phyloP scores from a whole-genome alignment of 2,113 vertebrate genomes.

The Gnathonemus longibarbis region DNA sequence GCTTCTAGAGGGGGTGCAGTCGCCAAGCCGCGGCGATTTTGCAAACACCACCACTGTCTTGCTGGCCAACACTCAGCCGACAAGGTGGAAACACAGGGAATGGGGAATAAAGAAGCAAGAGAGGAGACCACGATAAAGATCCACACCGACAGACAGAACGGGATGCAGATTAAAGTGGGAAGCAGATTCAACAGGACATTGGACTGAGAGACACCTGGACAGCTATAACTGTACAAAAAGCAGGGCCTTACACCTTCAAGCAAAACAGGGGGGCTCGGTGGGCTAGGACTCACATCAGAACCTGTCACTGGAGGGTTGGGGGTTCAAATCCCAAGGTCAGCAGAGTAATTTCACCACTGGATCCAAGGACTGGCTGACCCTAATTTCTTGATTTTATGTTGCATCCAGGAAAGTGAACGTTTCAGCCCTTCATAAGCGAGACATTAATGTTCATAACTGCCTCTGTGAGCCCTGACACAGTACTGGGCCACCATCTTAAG shows the following conservation, averaged over 20 bases:
- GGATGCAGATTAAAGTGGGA: neutral
- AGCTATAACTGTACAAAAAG: neutral
- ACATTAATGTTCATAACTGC: neutral
- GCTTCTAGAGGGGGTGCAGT: neutral
- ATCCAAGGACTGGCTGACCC: neutral
- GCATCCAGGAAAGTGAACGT: neutral
- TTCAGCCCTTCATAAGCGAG: neutral
- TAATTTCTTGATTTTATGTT: neutral
- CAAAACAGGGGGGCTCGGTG: neutral
- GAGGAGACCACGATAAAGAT: neutral
- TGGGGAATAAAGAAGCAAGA: neutral
- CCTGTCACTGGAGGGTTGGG: neutral
- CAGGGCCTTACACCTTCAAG: neutral
- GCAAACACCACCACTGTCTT: neutral
- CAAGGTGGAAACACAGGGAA: conserved; percentile 2
- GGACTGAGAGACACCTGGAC: neutral
- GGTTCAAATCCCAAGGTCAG: neutral
- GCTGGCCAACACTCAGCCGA: neutral
- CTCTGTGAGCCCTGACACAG: neutral
- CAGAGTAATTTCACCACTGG: neutral
- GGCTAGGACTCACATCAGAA: neutral
- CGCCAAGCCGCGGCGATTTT: neutral
- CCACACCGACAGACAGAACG: neutral
- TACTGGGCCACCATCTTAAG: neutral
- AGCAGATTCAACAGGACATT: neutral